A percentile compares a stretch with the other conserved stretches of the same genome.
Conservation (phyloP, 2,888 invertebrate species). For the Alsophila aescularia region DNA sequence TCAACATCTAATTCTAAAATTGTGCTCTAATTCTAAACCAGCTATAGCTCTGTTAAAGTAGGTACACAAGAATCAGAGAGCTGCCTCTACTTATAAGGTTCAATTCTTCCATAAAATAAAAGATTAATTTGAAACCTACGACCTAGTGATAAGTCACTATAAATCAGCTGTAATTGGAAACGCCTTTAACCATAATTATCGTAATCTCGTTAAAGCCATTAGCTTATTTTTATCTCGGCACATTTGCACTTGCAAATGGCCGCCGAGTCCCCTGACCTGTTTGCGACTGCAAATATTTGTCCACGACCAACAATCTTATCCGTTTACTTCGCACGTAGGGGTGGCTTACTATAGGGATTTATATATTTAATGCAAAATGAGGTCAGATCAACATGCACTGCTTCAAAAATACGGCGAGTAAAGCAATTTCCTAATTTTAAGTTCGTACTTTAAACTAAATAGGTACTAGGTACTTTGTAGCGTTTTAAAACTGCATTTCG, state of each 20-base stretch:
- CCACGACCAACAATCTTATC: constrained; percentile 76
- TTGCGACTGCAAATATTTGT: constrained; percentile 78
- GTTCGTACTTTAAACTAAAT: too few relatives aligned
- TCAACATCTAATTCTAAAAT: too few relatives aligned
- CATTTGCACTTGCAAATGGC: constrained; percentile 81
- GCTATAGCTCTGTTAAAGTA: too few relatives aligned
- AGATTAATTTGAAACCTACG: not conserved
- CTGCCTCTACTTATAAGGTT: too few relatives aligned
- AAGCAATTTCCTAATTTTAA: too few relatives aligned
- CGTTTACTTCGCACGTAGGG: constrained; percentile 65
- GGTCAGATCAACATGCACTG: constrained; percentile 15
- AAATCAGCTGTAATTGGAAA: constrained; percentile 19
- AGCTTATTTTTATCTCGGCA: constrained; percentile 81
- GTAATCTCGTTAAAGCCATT: constrained; percentile 71
- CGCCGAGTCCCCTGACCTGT: constrained; percentile 71
- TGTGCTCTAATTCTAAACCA: too few relatives aligned
- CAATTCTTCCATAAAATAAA: too few relatives aligned
- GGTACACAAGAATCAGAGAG: too few relatives aligned
- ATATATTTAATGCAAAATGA: constrained; percentile 13
- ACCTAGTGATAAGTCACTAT: constrained; percentile 10
- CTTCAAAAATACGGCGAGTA: not conserved
- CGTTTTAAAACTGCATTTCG: too few relatives aligned
- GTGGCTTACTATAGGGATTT: constrained; percentile 20
- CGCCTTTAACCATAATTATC: constrained; percentile 49
- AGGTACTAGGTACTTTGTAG: too few relatives aligned